phyloP scores from a whole-genome alignment of 2,113 vertebrate genomes.

The Alouatta palliata region DNA sequence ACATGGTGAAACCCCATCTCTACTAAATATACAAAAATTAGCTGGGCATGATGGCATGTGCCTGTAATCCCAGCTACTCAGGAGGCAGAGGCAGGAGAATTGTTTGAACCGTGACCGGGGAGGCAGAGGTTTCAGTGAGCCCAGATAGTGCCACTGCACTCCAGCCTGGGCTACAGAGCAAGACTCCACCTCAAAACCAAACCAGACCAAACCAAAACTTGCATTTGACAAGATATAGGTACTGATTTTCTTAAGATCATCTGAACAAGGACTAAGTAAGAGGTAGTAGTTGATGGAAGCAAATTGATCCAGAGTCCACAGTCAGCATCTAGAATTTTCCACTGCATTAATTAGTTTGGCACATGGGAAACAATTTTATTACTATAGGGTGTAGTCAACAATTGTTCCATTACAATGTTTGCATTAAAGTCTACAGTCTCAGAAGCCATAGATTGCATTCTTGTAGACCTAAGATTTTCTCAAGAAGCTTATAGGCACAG shows the following conservation, averaged over 20 bases:
- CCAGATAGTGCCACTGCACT: no score
- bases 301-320: neutral
- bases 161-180: no score
- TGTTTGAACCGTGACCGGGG: no score
- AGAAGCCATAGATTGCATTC: neutral
- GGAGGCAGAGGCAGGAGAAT: no score
- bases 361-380: conserved; percentile 10
- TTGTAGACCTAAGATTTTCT: neutral
- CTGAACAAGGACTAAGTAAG: neutral
- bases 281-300: neutral
- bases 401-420: neutral
- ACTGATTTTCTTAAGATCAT: neutral
- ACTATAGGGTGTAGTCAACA: neutral
- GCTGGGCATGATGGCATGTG: no score
- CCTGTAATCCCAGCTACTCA: no score
- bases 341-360: neutral
- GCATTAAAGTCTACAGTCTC: neutral
- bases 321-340: neutral
- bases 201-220: neutral
- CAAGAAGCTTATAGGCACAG: neutral
- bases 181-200: no score
- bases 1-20: no score
- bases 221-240: neutral
- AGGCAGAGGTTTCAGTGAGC: no score
- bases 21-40: no score